A percentile compares a stretch with the other conserved stretches of the same genome.
Evolutionary conservation across 2,113 vertebrate species (phyloP).

Genomic region (Myotis lucifugus): DNA sequence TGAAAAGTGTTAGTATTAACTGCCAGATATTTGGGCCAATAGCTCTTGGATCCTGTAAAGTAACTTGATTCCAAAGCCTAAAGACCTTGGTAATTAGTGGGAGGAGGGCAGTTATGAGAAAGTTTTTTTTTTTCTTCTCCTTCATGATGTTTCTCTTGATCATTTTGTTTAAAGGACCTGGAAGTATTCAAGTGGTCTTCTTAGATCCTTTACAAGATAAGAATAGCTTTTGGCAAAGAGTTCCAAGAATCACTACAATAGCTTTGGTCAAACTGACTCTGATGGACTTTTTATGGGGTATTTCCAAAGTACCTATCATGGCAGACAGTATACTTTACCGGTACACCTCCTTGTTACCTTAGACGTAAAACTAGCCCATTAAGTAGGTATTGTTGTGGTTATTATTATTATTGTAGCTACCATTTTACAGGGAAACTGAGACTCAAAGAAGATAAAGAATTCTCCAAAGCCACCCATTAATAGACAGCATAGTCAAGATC

Average conservation of each 20-base stretch:
- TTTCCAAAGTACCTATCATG: not conserved
- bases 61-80: not conserved
- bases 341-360: not conserved
- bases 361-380: not conserved
- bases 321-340: not conserved
- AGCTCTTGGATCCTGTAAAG: not conserved
- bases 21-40: not conserved
- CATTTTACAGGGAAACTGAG: not conserved
- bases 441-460: not conserved
- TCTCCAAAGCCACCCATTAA: not conserved
- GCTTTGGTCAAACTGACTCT: not conserved
- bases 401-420: not conserved
- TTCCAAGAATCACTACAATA: not conserved
- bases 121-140: not conserved
- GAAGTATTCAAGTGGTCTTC: not conserved
- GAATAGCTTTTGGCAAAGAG: not conserved
- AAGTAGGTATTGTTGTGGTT: not conserved
- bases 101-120: not conserved
- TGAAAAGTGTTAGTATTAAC: not conserved
- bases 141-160: not conserved
- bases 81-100: not conserved
- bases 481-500: not conserved
- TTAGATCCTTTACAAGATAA: not conserved
- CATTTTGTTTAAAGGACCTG: not conserved
- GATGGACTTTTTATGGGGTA: not conserved